Base-by-base conservation (phyloP, 2,113 vertebrate species). In the Anseranas semipalmata region DNA sequence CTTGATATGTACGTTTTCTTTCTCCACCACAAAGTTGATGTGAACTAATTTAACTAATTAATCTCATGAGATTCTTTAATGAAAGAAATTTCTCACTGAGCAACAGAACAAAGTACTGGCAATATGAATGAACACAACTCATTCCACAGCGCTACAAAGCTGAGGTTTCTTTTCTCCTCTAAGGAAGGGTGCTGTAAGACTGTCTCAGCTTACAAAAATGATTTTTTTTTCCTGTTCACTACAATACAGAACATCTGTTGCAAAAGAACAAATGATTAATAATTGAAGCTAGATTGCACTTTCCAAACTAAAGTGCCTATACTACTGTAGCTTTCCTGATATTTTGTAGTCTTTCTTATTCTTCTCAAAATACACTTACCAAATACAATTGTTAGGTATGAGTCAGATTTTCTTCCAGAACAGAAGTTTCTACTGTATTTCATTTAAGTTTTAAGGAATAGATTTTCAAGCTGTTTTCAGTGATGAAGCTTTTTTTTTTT, bases 41-140 rank as follows among this genome's bases (percentile, higher is more conserved):
- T 96, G 96, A 89, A 93, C n/a, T n/a, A n/a, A 88, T 92, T 96
- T 95, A 93, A 43, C 85, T 96, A 96, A 96, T 92, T 95, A 89
- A 93, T 96, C 88, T 93, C 95, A 55, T 52, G 94, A 95, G 92
- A 90, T 96, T 88, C 89, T 92, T 87, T 60, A 93, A 79, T 68
- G 80, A 95, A 76, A 93, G 58, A 53, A 96, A 55, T 62, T 70
- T 58, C 74, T 95, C 91, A 82, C 92, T 66, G 71, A 89, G 90
- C 93, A 95, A 95, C 87, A 82, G 84, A 95, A 94, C 82, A 94
- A 96, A 91, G 59, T 74, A 67, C 19, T 35, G n/a, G 17, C 74
- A 82, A 12, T 87, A 46, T 50, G 62, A 76, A 73, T 71, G 85
- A 85, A 85, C 6, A 1, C 59, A 70, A 28, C 32, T 85, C 67